Base-by-base conservation (phyloP, 2,113 vertebrate species). In the Apeltes quadracus region DNA sequence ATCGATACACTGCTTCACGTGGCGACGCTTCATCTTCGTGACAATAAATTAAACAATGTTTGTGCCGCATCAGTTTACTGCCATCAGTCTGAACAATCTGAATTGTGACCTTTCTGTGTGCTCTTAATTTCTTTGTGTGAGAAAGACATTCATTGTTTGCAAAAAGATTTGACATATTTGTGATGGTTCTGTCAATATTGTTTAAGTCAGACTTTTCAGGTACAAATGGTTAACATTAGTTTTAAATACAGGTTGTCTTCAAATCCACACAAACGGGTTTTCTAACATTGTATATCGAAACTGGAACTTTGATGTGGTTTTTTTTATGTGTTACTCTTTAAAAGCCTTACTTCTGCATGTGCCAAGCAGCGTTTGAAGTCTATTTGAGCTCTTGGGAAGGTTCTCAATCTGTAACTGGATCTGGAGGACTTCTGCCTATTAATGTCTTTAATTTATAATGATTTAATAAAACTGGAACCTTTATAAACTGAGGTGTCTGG, bases 361-460 rank as follows among this genome's bases (percentile, higher is more conserved):
- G 36, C 46, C 51, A 48, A 64, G 50, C 68, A 63, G 23, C 44
- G 44, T 67, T 46, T 58, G 38, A 67, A 68, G 27, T 69, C 44
- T 72, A 53, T 38, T 25, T 46, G 44, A 34, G 51, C 10, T 54
- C 5, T 22, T 43, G 36, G 32, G 14, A 61, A 57, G 7, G 14
- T 78, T 72, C 16, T 69, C 2, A 18, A 34, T 59, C 55, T 76
- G 9, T 41, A 73, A 39, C 20, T 48, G 36, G 32, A 61, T 63
- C 53, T 63, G 41, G 38, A 58, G 9, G 39, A 53, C 56, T 68
- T 84, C 39, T 72, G 29, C 50, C 66, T 83, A 78, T 43, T 18
- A 76, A 63, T 80, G 78, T 89, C 72, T 89, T n/a, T 88, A 82
- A 89, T 82, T 82, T 88, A 70, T 22, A 9, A 29, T 62, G 46